Conservation (phyloP, 2,888 invertebrate species). For the Clanis bilineata region DNA sequence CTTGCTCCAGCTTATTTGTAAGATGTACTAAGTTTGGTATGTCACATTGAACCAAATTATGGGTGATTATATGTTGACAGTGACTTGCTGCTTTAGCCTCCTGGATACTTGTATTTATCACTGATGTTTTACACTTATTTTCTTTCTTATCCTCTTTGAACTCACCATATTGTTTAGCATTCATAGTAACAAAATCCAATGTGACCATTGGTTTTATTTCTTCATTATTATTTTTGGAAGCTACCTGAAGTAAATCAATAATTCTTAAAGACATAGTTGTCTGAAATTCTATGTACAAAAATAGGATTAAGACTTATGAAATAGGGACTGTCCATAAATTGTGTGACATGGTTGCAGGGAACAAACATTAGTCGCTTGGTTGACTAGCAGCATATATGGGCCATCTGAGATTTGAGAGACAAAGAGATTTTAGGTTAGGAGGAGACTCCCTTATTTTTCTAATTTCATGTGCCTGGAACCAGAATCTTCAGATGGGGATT, state of each 20-base stretch:
- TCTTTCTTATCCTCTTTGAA: slow-evolving; percentile 31
- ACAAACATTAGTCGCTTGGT: too few relatives aligned
- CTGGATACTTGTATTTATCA: slow-evolving; percentile 53
- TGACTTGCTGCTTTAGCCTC: slow-evolving; percentile 70
- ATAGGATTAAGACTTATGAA: too few relatives aligned
- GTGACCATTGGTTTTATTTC: slow-evolving; percentile 63
- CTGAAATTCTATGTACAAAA: too few relatives aligned
- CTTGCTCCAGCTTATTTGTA: slow-evolving; percentile 78
- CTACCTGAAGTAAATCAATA: slow-evolving; percentile 58
- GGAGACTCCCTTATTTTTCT: too few relatives aligned
- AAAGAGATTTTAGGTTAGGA: too few relatives aligned
- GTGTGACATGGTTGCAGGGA: too few relatives aligned
- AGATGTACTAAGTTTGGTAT: slow-evolving; percentile 80
- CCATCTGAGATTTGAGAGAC: too few relatives aligned
- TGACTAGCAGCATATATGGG: too few relatives aligned
- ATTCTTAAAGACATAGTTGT: too few relatives aligned
- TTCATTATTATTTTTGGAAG: slow-evolving; percentile 51
- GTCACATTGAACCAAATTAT: slow-evolving; percentile 77
- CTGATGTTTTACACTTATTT: slow-evolving; percentile 13
- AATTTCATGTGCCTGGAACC: too few relatives aligned
- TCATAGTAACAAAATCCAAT: slow-evolving; percentile 65
- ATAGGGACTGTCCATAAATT: too few relatives aligned
- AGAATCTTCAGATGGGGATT: too few relatives aligned
- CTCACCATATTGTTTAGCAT: slow-evolving; percentile 58
- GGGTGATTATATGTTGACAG: slow-evolving; percentile 64